Conservation (phyloP, 2,113 vertebrate species). For the Microcebus griseorufus region DNA sequence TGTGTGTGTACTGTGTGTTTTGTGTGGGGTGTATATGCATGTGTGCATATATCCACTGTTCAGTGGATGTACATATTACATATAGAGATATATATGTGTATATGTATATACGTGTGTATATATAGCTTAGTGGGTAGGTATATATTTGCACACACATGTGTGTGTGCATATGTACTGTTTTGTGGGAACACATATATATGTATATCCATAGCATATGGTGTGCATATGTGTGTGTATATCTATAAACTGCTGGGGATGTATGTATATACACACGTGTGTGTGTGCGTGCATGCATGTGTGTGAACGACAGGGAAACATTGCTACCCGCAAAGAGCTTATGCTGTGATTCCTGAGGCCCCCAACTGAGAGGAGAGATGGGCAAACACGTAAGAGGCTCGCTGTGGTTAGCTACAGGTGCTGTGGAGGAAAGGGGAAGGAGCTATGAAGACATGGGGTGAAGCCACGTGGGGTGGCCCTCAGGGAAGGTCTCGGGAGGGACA, state of each 20-base stretch:
- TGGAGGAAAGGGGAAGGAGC: neutral
- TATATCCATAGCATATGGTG: neutral
- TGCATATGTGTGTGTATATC: neutral
- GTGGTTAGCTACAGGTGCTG: neutral
- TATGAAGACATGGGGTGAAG: fast-evolving
- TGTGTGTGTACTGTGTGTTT: neutral
- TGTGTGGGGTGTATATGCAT: neutral
- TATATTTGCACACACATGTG: neutral
- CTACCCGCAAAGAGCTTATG: neutral
- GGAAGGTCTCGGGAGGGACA: neutral
- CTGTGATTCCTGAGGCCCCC: neutral
- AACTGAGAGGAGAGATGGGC: neutral
- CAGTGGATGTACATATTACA: neutral
- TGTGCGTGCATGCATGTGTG: fast-evolving
- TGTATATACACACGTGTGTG: neutral
- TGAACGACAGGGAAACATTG: neutral
- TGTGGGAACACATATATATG: neutral
- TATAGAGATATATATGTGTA: neutral
- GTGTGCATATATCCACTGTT: neutral
- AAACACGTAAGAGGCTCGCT: neutral
- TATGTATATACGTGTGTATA: neutral
- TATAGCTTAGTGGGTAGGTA: too few species aligned
- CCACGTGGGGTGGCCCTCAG: too few species aligned
- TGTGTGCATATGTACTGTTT: neutral
- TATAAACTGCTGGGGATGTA: neutral